Conservation (phyloP, 2,113 vertebrate species). For the Talpa occidentalis region DNA sequence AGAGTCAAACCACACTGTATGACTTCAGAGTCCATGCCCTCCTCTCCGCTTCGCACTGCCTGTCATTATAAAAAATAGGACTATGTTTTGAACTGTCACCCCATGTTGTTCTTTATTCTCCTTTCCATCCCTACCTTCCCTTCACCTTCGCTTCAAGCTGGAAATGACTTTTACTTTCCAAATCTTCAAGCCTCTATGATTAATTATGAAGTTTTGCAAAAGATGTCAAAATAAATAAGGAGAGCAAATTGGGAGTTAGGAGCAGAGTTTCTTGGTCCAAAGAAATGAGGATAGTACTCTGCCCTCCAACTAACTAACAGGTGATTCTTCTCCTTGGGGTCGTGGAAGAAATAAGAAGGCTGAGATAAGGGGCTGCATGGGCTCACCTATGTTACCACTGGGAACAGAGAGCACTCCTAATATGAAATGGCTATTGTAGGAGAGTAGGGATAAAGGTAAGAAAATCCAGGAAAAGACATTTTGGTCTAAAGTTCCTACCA, state of each 20-base stretch:
- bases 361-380: neutral
- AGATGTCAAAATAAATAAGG: neutral
- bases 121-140: neutral
- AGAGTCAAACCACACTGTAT: neutral
- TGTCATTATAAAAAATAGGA: neutral
- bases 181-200: neutral
- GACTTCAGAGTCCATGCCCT: neutral
- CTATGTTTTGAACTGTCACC: neutral
- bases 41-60: rapidly evolving
- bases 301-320: neutral
- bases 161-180: neutral
- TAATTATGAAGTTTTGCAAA: neutral
- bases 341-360: neutral
- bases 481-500: neutral
- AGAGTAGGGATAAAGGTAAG: neutral
- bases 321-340: neutral
- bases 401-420: neutral
- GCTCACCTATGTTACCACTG: neutral
- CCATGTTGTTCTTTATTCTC: neutral
- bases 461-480: neutral
- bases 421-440: neutral
- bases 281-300: neutral
- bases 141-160: neutral
- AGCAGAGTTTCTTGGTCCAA: neutral
- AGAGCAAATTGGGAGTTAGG: neutral